Base-by-base conservation (phyloP, 2,797 vertebrate species). In the Eleutherodactylus coqui region DNA sequence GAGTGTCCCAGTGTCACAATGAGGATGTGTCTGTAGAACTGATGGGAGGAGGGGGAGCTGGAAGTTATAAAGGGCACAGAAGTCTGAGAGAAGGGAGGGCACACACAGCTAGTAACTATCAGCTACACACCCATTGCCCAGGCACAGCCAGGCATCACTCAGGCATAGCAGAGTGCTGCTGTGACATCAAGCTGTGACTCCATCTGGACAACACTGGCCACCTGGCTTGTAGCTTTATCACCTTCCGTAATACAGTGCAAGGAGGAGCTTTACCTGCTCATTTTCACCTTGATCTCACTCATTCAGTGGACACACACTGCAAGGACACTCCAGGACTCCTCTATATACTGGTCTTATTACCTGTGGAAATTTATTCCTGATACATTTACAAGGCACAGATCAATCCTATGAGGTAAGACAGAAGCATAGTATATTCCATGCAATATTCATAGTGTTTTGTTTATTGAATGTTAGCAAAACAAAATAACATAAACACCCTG, bases 21-120 rank as follows among this genome's bases (percentile, higher is more conserved):
- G 32, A 49, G 19, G 19, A 47, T 69, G 6, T 75, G 32, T 38
- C 67, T 70, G 38, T 13, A 51, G 64, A 51, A 53, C 5, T 43
- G 70, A 21, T 69, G 58, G 21, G 10, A 67, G 82, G 86, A 19
- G 81, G 86, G 62, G 75, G 38, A 45, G 27, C 43, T 84, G 32
- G 45, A 67, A 84, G 53, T 84, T 67, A 67, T 21, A 82, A 78
- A 70, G 67, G 36, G n/a, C 76, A 79, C 64, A 62, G 10, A 70
- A 60, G 36, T 32, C 38, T 53, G 75, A 17, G 32, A 38, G 51
- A 21, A 27, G 38, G n/a, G 36, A 70, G 62, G 19, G 58, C 19
- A n/a, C 27, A 67, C 19, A n/a, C 27, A 67, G 27, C 6, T 47
- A 82, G 47, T 36, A 45, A 43, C 38, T 75, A 69, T 32, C 49